Evolutionary conservation across 1,140 invertebrate species (phyloP).

Genomic region (Saxidomus purpurata): DNA sequence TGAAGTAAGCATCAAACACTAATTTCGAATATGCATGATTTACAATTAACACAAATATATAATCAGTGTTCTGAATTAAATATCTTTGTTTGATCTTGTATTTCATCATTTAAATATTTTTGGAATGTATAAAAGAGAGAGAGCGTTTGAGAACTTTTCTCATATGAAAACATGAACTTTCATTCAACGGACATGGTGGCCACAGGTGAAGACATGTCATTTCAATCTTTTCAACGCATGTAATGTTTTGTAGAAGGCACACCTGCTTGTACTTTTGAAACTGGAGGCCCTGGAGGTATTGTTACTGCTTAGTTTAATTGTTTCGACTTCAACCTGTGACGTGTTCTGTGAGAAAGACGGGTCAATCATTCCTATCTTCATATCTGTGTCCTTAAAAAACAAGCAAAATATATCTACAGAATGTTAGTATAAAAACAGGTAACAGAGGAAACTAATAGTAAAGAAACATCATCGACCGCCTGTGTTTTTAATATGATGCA

Average conservation of each 20-base stretch:
- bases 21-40: too few species aligned
- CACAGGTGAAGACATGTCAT: background rate
- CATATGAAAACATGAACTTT: background rate
- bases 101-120: background rate
- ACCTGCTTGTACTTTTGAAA: conserved; percentile 35
- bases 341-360: background rate
- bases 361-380: background rate
- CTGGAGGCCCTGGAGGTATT: conserved; percentile 21
- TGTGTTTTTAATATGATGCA: too few species aligned
- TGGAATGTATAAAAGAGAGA: background rate
- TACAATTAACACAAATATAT: too few species aligned
- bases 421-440: background rate
- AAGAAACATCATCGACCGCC: too few species aligned
- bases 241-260: background rate
- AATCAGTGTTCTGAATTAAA: background rate
- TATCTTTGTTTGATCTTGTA: background rate
- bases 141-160: background rate
- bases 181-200: background rate
- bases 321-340: conserved; percentile 37
- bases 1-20: too few species aligned
- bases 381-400: background rate
- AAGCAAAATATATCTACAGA: too few species aligned
- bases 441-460: background rate
- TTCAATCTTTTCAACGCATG: background rate
- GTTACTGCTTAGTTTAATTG: conserved; percentile 21